Conservation (phyloP, 2,113 vertebrate genomes). For the Gasterosteus nipponicus region DNA sequence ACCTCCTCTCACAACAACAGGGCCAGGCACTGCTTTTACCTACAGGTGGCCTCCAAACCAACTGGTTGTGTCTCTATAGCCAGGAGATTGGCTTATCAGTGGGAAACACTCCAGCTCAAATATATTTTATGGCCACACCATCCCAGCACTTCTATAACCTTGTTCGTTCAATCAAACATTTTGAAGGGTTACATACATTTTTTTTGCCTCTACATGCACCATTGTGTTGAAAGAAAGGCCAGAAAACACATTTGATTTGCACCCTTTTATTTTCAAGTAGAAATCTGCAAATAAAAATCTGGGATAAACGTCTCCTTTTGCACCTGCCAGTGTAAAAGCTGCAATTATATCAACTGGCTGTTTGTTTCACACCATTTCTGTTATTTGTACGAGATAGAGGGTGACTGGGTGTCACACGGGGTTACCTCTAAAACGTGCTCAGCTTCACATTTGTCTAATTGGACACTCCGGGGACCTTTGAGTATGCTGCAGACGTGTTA, state of each 20-base stretch:
- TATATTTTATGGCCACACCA: no score
- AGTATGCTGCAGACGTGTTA: constrained; percentile 32
- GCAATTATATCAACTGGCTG: constrained; percentile 68
- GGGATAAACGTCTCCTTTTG: constrained; percentile 29
- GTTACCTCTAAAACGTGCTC: constrained; percentile 54
- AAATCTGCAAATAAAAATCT: background rate
- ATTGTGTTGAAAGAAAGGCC: background rate
- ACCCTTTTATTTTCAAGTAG: background rate
- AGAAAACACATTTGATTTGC: background rate
- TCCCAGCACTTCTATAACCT: no score
- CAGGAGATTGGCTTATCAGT: no score
- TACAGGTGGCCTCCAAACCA: no score
- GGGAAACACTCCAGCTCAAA: no score
- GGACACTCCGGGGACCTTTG: constrained; percentile 58
- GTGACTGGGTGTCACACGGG: constrained; percentile 37
- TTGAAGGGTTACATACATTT: no score
- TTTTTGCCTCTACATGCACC: background rate
- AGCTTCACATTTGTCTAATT: constrained; percentile 61
- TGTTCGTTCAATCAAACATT: no score
- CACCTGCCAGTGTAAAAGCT: constrained; percentile 46
- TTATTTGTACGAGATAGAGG: constrained; percentile 29
- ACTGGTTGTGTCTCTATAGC: no score
- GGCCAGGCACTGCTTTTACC: no score
- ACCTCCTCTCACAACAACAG: no score
- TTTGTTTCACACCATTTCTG: constrained; percentile 56